Conservation (phyloP, 2,888 invertebrate genomes). For the Pilophorus perplexus region DNA sequence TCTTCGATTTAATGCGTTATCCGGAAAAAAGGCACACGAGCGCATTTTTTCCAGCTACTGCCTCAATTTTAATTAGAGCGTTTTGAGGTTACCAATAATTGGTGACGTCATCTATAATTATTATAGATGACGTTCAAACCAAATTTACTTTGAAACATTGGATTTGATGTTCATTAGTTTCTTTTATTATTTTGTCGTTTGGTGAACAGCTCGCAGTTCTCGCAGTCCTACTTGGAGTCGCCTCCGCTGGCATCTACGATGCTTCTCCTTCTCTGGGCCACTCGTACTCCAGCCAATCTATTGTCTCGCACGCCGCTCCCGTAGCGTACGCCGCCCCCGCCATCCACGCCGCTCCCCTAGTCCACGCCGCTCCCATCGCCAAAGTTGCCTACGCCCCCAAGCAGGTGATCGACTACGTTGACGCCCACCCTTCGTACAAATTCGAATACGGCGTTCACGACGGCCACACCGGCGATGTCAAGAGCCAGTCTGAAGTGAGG, state of each 20-base stretch:
- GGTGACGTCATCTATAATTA: too few species aligned
- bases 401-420: conserved; percentile 26
- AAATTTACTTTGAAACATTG: too few species aligned
- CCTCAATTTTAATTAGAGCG: too few species aligned
- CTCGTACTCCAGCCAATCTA: conserved; percentile 22
- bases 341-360: conserved; percentile 16
- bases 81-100: too few species aligned
- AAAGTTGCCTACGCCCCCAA: conserved; percentile 14
- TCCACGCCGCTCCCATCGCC: conserved; percentile 14
- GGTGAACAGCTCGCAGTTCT: conserved; percentile 21
- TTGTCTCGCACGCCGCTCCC: conserved; percentile 18
- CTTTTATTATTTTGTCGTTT: not conserved
- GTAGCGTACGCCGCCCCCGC: conserved; percentile 13
- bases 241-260: conserved; percentile 26
- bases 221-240: conserved; percentile 14
- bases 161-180: too few species aligned
- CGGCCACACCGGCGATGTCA: conserved; percentile 41
- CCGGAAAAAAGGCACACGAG: too few species aligned
- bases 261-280: conserved; percentile 14
- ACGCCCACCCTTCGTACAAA: conserved; percentile 48
- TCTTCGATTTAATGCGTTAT: too few species aligned
- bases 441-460: conserved; percentile 48
- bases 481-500: conserved; percentile 47
- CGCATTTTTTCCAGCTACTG: too few species aligned
- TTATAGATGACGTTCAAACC: too few species aligned